phyloP scores from a whole-genome alignment of 2,888 invertebrate genomes.

The Acanthacorydalis orientalis region DNA sequence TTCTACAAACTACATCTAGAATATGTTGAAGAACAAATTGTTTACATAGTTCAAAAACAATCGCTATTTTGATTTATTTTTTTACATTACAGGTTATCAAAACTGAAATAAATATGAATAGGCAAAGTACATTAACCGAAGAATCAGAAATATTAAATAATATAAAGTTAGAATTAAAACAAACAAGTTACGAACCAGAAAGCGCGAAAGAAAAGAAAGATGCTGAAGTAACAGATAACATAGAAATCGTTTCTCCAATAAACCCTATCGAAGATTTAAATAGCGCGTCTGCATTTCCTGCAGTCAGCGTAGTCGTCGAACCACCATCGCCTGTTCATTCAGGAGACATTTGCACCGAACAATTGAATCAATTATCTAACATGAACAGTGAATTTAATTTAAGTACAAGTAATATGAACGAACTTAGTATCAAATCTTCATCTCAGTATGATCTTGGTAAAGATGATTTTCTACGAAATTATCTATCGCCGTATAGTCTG shows the following conservation, averaged over 20 bases:
- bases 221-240: too few species aligned
- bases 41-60: too few species aligned
- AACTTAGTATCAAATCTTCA: too few species aligned
- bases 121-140: conserved; percentile 22
- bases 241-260: too few species aligned
- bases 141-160: conserved; percentile 18
- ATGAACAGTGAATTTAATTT: conserved; percentile 20
- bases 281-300: conserved; percentile 31
- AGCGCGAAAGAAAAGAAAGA: too few species aligned
- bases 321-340: conserved; percentile 56
- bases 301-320: conserved; percentile 56
- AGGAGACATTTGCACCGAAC: conserved; percentile 25
- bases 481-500: conserved; percentile 20
- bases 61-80: too few species aligned
- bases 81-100: conserved; percentile 17
- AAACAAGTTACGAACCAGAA: too few species aligned
- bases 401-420: conserved; percentile 14
- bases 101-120: conserved; percentile 25
- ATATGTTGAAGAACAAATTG: too few species aligned
- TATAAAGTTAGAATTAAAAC: neutral
- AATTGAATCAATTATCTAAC: conserved; percentile 14
- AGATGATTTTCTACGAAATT: neutral
- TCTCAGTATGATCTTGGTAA: too few species aligned
- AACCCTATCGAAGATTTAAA: neutral
- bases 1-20: too few species aligned